Percentiles rank a stretch among this genome's conserved stretches.
Evolutionary conservation across 2,888 invertebrate genomes (phyloP).

Genomic region (Oligia latruncula): DNA sequence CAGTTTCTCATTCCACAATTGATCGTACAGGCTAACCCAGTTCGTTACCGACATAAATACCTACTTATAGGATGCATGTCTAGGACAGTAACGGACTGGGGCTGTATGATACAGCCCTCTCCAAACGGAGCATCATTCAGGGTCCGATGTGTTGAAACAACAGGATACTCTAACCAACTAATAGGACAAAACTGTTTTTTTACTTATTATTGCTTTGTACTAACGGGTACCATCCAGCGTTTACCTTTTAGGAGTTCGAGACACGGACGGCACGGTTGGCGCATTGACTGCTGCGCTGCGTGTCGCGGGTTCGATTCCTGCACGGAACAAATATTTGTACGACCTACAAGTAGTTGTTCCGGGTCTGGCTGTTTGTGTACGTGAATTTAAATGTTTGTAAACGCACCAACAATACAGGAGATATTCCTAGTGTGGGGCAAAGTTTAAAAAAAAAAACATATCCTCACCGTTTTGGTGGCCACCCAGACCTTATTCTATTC

Average conservation of each 20-base stretch:
- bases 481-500: not conserved
- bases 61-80: not conserved
- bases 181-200: not conserved
- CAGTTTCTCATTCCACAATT: constrained; percentile 1
- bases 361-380: too few species aligned
- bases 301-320: too few species aligned
- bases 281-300: too few species aligned
- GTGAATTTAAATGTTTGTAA: too few species aligned
- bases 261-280: too few species aligned
- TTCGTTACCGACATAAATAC: not conserved
- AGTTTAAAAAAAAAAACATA: too few species aligned
- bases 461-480: too few species aligned
- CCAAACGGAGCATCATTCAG: not conserved
- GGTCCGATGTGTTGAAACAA: not conserved
- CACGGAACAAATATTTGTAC: too few species aligned
- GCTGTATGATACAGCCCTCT: not conserved
- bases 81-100: not conserved
- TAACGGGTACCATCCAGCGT: not conserved
- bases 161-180: not conserved
- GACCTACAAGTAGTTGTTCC: too few species aligned
- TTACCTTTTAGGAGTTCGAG: not conserved
- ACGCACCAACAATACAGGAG: too few species aligned
- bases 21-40: not conserved
- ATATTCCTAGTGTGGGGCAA: too few species aligned
- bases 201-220: not conserved